Evolutionary conservation across 1,140 invertebrate genomes (phyloP).

Genomic region (Rhagoletis pomonella): DNA sequence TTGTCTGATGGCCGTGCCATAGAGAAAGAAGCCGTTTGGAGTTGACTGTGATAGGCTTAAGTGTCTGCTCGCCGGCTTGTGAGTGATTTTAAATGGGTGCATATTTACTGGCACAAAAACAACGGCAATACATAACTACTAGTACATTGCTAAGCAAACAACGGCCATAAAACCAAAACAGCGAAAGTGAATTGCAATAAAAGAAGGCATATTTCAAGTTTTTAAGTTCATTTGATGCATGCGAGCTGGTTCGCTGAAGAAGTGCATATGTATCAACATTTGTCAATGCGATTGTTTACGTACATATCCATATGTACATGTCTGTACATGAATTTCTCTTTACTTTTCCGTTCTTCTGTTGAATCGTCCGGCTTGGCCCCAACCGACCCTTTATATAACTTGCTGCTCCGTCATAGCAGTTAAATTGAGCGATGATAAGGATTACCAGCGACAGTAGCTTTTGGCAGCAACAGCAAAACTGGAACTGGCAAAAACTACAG

Average conservation of each 20-base stretch:
- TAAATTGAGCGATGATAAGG: slow-evolving; percentile 27
- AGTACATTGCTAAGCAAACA: background rate
- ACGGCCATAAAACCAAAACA: slow-evolving; percentile 1
- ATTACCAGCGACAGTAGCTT: slow-evolving; percentile 1
- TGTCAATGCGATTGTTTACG: background rate
- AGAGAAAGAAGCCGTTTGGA: background rate
- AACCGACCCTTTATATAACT: background rate
- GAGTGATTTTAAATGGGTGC: slow-evolving; percentile 46
- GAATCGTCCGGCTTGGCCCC: background rate
- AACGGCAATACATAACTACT: background rate
- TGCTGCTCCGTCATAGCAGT: background rate
- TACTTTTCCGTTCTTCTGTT: background rate
- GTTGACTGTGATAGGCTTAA: slow-evolving; percentile 25
- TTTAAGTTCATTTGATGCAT: slow-evolving; percentile 26
- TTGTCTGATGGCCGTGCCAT: background rate
- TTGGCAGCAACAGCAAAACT: background rate
- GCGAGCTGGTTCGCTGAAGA: background rate
- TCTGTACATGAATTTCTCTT: background rate
- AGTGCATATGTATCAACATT: background rate
- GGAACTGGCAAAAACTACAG: background rate
- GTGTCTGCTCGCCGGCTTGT: slow-evolving; percentile 13
- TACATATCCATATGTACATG: background rate
- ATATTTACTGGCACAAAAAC: background rate
- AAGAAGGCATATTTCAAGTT: slow-evolving; percentile 23
- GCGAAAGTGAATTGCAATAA: background rate